phyloP scores from a whole-genome alignment of 2,797 vertebrate species.

The Luscinia megarhynchos region DNA sequence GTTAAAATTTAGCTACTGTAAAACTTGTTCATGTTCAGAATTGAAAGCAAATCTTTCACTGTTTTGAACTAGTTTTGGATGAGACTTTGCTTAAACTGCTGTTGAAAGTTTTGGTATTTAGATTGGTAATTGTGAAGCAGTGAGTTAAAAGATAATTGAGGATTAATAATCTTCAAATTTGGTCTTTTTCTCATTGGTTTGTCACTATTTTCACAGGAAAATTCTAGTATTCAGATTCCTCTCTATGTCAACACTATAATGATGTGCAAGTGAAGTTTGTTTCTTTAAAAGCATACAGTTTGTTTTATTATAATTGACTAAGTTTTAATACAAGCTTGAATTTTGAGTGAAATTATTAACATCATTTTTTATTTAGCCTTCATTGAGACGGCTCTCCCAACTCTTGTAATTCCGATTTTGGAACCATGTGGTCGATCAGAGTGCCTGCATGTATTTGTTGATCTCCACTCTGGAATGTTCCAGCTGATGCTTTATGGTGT shows the following conservation, averaged over 20 bases:
- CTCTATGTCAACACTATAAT: background rate
- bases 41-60: background rate
- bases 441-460: conserved; percentile 97
- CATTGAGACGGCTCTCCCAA: conserved; percentile 94
- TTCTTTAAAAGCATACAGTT: background rate
- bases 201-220: background rate
- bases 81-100: background rate
- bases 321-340: background rate
- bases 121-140: background rate
- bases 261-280: background rate
- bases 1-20: background rate
- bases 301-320: background rate
- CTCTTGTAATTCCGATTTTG: conserved; percentile 93
- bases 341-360: background rate
- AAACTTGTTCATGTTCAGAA: background rate
- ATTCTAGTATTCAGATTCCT: background rate
- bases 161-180: background rate
- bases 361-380: conserved; percentile 84
- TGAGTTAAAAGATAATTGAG: background rate
- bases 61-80: background rate
- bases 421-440: conserved; percentile 96
- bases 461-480: conserved; percentile 98
- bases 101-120: background rate
- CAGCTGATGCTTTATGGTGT: conserved; percentile 97
- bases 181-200: background rate